phyloP scores from a whole-genome alignment of 2,113 vertebrate species.

The Carettochelys insculpta region DNA sequence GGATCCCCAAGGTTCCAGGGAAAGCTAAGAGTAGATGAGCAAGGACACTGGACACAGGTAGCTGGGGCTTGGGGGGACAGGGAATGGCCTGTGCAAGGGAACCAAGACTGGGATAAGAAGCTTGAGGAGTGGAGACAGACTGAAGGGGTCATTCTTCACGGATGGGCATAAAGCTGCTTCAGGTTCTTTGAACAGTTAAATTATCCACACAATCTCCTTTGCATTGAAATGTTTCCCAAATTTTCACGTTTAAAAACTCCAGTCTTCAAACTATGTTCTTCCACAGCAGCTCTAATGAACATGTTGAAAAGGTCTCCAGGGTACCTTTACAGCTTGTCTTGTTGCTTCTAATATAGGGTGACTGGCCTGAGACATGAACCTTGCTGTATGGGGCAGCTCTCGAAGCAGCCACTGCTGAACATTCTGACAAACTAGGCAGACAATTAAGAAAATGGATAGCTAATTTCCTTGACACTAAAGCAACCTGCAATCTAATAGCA shows the following conservation, averaged over 20 bases:
- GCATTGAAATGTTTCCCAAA: constrained; percentile 17
- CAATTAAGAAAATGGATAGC: not conserved
- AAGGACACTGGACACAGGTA: not conserved
- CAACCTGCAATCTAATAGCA: not conserved
- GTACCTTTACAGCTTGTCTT: not conserved
- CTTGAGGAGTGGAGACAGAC: not conserved
- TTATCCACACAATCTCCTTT: constrained; percentile 41
- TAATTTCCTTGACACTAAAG: not conserved
- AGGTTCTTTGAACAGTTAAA: not conserved
- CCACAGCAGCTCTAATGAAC: constrained; percentile 35
- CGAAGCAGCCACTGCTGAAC: not conserved
- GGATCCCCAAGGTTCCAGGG: not conserved
- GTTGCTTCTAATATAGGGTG: not conserved
- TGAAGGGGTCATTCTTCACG: not conserved
- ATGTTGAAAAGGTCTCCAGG: constrained; percentile 40
- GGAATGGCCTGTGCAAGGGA: not conserved
- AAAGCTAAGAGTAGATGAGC: not conserved
- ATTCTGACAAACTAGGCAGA: not conserved
- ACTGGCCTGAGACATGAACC: not conserved
- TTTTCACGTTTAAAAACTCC: not conserved
- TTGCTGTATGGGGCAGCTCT: not conserved
- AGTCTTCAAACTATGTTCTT: not conserved
- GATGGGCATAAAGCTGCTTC: not conserved
- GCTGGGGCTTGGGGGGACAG: not conserved
- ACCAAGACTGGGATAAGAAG: not conserved